Base-by-base conservation (phyloP, 2,888 invertebrate genomes). In the Timema cristinae region DNA sequence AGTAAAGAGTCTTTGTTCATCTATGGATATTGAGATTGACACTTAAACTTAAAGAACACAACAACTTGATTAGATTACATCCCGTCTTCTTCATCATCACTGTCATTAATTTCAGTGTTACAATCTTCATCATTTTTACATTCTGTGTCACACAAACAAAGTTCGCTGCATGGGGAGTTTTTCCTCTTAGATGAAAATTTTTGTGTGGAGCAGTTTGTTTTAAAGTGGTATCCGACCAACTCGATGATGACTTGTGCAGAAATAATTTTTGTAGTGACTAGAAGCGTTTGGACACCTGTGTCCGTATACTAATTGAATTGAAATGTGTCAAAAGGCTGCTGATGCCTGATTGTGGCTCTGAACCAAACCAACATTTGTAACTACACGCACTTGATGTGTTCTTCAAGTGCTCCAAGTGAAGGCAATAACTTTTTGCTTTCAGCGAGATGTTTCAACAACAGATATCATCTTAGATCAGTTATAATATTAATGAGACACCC, bases 51-150 rank as follows among this genome's bases (percentile, higher is more conserved):
- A 56, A 56, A 7, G 7, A 56, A n/a, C n/a, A 56, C 2, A 13
- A 15, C 56, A 56, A 52, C 56, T 56, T 56, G 15, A 56, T 56
- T 56, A 9, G 2, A 56, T 56, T 56, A 56, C 11, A 56, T 2
- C 16, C 16, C 5, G 11, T 56, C 56, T 9, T 6, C 56, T 56
- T 56, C 56, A 56, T 56, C 56, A 9, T 56, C 56, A 56, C 56
- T 56, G 56, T 9, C n/a, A 56, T n/a, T 16, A 52, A n/a, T n/a
- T n/a, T 56, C 56, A 9, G 56, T 56, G 4, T 56, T 6, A 56
- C 56, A 56, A 16, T 56, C 56, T 16, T 56, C 56, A 56, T 56
- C 56, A 16, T 56, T 6, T 56, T 56, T 16, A 16, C 56, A 56
- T 2, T 15, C 15, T 16, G 56, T 56, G 5, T 56, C 56, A 16